Evolutionary conservation across 2,888 invertebrate genomes (phyloP), one percentile per base, ranked within the genome.

Genomic region (Tetheella fluctuosa): DNA sequence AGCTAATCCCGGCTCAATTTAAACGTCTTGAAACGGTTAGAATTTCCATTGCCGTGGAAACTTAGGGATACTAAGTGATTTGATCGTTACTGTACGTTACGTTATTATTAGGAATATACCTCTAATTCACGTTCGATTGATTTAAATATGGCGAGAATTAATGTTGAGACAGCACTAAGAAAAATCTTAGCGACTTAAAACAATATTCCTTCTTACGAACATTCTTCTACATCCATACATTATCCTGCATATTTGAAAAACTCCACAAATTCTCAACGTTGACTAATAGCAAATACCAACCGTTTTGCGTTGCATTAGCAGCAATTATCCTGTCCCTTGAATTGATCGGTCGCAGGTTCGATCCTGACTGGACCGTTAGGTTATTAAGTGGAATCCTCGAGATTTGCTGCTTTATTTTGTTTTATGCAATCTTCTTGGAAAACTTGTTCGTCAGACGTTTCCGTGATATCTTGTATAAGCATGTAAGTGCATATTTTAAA

Each of bases 271-370:
- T 58, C 53, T 23, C 39, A 61, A 48, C 57, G 64, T 67, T 74
- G 77, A 76, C 69, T 74, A 73, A 76, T 77, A 57, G 67, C 62
- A 60, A 64, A 67, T 68, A 68, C 59, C 57, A 55, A 55, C 53
- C 55, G 62, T 63, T 65, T 71, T 68, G 61, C 12, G 52, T 52
- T n/a, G 62, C 59, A 59, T 61, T 60, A 48, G 59, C 20, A 54
- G 58, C 66, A 70, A 77, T 77, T 77, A 71, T 62, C 62, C 66
- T 64, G 75, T 68, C 73, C 60, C 37, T 25, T 34, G 67, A 68
- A 73, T 67, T 62, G 74, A 73, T 73, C 65, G 68, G 71, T 60
- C 28, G 23, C 55, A n/a, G 57, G 57, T 48, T 20, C 48, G 48
- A 48, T 20, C 12, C 48, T 20, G 48, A 20, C 42, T 64, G 17